Evolutionary conservation across 35 echinoderm and acorn worm species (phyloP).

Genomic region (Ophioderma brevispina): DNA sequence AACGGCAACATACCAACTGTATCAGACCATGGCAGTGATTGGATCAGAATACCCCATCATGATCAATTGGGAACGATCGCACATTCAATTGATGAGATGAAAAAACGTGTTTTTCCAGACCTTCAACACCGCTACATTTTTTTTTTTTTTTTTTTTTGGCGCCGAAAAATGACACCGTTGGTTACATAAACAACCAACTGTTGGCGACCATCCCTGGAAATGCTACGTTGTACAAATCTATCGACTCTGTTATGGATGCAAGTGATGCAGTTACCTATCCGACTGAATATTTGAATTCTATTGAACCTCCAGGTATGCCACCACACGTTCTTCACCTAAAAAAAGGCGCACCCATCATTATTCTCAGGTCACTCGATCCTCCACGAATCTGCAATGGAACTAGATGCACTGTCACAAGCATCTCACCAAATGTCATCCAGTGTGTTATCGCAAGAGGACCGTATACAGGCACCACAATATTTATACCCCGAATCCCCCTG

Average conservation of each 20-base stretch:
- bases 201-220: background rate
- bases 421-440: background rate
- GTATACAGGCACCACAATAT: background rate
- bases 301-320: slow-evolving; percentile 13
- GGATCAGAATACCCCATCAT: too few species aligned
- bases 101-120: background rate
- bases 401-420: too few species aligned
- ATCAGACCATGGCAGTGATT: too few species aligned
- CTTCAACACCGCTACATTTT: background rate
- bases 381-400: too few species aligned
- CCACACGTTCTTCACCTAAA: background rate
- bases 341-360: slow-evolving; percentile 1
- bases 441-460: background rate
- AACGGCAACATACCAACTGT: too few species aligned
- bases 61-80: too few species aligned
- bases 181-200: slow-evolving; percentile 10
- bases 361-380: too few species aligned
- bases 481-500: slow-evolving; percentile 23
- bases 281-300: slow-evolving; percentile 7
- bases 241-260: background rate
- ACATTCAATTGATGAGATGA: background rate
- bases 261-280: background rate
- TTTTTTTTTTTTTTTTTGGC: background rate
- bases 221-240: background rate
- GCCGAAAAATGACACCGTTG: background rate